These are phyloP conservation scores for Myocastor coypus DNA, from an alignment of 2,113 vertebrate species.

Conservation along the genomic window DNA sequence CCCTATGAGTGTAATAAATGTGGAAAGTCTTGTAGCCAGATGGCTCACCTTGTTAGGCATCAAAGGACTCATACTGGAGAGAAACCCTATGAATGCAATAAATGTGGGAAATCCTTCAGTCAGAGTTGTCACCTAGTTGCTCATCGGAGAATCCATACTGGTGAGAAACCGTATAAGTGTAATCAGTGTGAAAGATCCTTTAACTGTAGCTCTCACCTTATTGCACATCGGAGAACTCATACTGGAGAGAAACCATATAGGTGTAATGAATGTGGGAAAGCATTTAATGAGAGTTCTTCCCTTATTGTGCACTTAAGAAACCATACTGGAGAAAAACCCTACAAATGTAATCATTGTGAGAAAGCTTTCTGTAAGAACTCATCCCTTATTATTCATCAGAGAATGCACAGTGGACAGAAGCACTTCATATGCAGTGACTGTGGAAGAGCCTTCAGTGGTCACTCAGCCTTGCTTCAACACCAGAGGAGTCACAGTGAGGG, in stretches of 20 bases:
- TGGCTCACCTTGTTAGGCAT: constrained; percentile 82
- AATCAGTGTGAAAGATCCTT: constrained; percentile 80
- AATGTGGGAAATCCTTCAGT: constrained; percentile 84
- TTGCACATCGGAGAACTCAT: constrained; percentile 80
- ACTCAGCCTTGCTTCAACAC: constrained; percentile 76
- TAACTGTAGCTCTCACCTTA: constrained; percentile 82
- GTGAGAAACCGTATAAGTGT: constrained; percentile 82
- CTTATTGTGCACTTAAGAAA: constrained; percentile 82
- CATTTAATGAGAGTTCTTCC: constrained; percentile 82
- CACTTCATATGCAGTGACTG: constrained; percentile 78
- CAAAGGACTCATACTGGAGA: constrained; percentile 84
- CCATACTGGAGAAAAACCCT: constrained; percentile 82
- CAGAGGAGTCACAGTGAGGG: constrained; percentile 73
- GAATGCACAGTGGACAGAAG: constrained; percentile 81
- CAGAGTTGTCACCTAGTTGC: constrained; percentile 83
- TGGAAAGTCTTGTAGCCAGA: constrained; percentile 82
- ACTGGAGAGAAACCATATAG: constrained; percentile 81
- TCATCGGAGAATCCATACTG: constrained; percentile 84
- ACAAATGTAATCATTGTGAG: constrained; percentile 80
- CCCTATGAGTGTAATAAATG: constrained; percentile 84
- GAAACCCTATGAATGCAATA: constrained; percentile 81
- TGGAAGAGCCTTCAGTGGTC: constrained; percentile 78
- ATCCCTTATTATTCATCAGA: constrained; percentile 80
- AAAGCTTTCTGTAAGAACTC: constrained; percentile 83
- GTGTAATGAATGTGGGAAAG: constrained; percentile 82